These are phyloP conservation scores for Tenrec ecaudatus DNA, from an alignment of 2,113 vertebrate species.

Conservation along the genomic window DNA sequence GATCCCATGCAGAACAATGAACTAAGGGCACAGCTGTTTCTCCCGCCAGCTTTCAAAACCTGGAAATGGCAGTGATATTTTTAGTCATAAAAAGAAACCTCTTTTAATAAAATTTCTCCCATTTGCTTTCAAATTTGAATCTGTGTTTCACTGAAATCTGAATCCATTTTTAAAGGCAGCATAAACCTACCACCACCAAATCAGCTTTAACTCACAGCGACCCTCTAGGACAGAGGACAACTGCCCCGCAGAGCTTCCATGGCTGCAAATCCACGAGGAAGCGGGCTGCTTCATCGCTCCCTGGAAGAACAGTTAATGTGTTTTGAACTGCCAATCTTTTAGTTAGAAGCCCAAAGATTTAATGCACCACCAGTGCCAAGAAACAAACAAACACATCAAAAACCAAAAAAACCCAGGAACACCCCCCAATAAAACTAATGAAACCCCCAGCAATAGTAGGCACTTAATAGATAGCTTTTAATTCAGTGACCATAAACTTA, in stretches of 20 bases:
- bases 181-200: neutral
- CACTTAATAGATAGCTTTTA: neutral
- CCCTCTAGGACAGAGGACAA: too few species aligned
- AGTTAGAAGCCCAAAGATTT: too few species aligned
- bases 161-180: neutral
- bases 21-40: neutral
- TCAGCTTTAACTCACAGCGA: too few species aligned
- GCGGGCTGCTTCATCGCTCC: too few species aligned
- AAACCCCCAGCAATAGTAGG: neutral
- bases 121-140: constrained; percentile 42
- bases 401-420: too few species aligned
- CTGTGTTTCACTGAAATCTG: neutral
- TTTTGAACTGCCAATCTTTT: too few species aligned
- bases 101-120: neutral
- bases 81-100: neutral
- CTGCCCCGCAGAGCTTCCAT: too few species aligned
- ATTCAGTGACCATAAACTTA: neutral
- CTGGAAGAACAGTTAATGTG: too few species aligned
- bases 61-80: neutral
- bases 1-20: neutral
- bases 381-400: too few species aligned
- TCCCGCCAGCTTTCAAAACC: neutral
- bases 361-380: neutral
- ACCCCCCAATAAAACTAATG: too few species aligned
- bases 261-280: too few species aligned